Conservation (phyloP, 92 coral and sea anemone species). For the Desmophyllum pertusum region DNA sequence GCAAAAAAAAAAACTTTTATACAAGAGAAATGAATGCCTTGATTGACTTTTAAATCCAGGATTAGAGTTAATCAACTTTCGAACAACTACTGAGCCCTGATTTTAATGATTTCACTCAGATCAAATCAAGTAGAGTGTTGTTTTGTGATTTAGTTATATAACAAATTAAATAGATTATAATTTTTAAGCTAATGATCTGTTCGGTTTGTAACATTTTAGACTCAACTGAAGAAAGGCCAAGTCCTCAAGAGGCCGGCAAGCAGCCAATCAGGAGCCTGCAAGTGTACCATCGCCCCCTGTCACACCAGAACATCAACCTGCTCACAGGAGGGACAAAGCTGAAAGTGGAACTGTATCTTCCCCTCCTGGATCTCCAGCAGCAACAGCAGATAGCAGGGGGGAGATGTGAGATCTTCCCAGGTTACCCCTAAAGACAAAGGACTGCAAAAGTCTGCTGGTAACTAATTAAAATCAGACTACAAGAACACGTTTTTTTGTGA, state of each 20-base stretch:
- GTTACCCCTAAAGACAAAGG: conserved; percentile 24
- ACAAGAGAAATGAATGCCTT: no score
- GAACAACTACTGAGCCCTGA: no score
- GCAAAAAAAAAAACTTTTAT: no score
- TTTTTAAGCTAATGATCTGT: no score
- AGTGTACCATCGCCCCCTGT: conserved; percentile 48
- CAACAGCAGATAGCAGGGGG: conserved; percentile 1
- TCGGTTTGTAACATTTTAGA: neutral
- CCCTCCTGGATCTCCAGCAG: conserved; percentile 40
- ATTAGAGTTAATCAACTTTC: no score
- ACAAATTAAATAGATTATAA: no score
- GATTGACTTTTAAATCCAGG: no score
- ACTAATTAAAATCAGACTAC: neutral
- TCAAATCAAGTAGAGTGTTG: no score
- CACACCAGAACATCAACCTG: conserved; percentile 47
- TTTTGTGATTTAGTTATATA: no score
- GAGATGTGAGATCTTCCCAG: conserved; percentile 12
- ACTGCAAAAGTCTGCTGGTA: conserved; percentile 21
- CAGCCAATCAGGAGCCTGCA: conserved; percentile 24
- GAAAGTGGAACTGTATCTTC: conserved; percentile 3
- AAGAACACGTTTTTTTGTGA: neutral
- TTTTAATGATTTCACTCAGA: no score
- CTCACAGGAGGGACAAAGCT: conserved; percentile 23
- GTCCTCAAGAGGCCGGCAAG: conserved; percentile 60
- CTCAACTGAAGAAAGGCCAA: conserved; percentile 63